Conservation (phyloP, 1,140 invertebrate genomes). For the Zophobas atratus region DNA sequence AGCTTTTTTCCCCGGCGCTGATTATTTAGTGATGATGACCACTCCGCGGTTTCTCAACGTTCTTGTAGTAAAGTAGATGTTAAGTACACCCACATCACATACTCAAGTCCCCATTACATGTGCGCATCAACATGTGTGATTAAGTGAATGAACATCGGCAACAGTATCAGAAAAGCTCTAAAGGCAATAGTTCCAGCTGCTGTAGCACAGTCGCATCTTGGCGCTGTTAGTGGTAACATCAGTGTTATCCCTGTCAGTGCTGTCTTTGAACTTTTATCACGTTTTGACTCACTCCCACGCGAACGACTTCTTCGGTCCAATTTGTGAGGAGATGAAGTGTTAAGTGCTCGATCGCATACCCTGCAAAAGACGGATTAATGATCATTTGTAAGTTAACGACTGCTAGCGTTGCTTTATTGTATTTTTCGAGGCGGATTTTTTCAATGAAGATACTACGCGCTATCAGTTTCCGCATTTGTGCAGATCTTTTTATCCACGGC, state of each 20-base stretch:
- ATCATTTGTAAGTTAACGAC: slow-evolving; percentile 27
- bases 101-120: slow-evolving; percentile 41
- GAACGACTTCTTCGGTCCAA: slow-evolving; percentile 30
- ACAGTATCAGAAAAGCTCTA: slow-evolving; percentile 48
- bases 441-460: neutral
- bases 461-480: slow-evolving; percentile 36
- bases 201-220: slow-evolving; percentile 53
- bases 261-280: slow-evolving; percentile 50
- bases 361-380: slow-evolving; percentile 12
- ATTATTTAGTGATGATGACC: no score
- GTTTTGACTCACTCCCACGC: slow-evolving; percentile 42
- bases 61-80: slow-evolving; percentile 3
- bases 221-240: slow-evolving; percentile 48
- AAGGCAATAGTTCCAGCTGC: slow-evolving; percentile 46
- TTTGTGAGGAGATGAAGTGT: neutral
- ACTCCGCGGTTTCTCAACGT: neutral
- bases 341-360: neutral
- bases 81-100: slow-evolving; percentile 29
- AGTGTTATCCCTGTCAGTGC: slow-evolving; percentile 43
- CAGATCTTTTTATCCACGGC: slow-evolving; percentile 24
- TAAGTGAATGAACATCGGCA: slow-evolving; percentile 43
- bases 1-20: no score
- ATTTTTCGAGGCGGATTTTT: slow-evolving; percentile 2
- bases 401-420: neutral
- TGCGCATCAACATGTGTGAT: slow-evolving; percentile 45